A percentile compares a stretch with the other conserved stretches of the same genome.
phyloP scores from a whole-genome alignment of 30 jellyfish, hydroid and myxozoan species.

The Hydra vulgaris region DNA sequence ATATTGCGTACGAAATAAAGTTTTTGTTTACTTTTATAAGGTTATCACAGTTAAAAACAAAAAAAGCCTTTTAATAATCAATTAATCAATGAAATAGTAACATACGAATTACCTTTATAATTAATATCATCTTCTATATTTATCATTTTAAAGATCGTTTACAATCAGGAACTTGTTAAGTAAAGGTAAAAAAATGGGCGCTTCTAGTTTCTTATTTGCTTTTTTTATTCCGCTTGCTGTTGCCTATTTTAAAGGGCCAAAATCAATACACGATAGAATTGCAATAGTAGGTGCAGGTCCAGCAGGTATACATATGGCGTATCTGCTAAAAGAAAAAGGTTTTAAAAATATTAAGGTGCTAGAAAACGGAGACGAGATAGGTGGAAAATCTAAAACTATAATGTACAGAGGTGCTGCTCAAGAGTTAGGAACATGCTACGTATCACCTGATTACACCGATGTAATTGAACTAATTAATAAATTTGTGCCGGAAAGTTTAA shows the following conservation, averaged over 20 bases:
- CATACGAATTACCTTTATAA: background rate
- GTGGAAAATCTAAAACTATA: slow-evolving; percentile 64
- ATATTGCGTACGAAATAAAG: background rate
- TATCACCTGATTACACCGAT: slow-evolving; percentile 75
- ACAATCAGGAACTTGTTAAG: background rate
- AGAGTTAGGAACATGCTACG: slow-evolving; percentile 66
- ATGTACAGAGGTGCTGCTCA: slow-evolving; percentile 63
- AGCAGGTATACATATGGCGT: slow-evolving; percentile 90
- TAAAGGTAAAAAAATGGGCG: background rate
- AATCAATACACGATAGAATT: slow-evolving; percentile 38
- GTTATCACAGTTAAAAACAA: background rate
- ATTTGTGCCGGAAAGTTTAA: slow-evolving; percentile 34
- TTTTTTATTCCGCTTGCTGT: background rate
- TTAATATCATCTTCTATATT: background rate
- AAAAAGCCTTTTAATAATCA: background rate
- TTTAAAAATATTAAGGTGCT: slow-evolving; percentile 39
- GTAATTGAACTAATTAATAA: slow-evolving; percentile 33
- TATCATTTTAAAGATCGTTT: background rate
- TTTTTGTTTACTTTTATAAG: background rate
- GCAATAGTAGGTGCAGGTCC: slow-evolving; percentile 97
- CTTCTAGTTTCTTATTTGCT: background rate
- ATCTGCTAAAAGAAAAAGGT: slow-evolving; percentile 53
- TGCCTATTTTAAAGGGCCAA: slow-evolving; percentile 42
- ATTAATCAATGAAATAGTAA: background rate
- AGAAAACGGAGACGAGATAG: slow-evolving; percentile 41